Base-by-base conservation (phyloP, 1,140 invertebrate genomes). In the Magallana angulata region DNA sequence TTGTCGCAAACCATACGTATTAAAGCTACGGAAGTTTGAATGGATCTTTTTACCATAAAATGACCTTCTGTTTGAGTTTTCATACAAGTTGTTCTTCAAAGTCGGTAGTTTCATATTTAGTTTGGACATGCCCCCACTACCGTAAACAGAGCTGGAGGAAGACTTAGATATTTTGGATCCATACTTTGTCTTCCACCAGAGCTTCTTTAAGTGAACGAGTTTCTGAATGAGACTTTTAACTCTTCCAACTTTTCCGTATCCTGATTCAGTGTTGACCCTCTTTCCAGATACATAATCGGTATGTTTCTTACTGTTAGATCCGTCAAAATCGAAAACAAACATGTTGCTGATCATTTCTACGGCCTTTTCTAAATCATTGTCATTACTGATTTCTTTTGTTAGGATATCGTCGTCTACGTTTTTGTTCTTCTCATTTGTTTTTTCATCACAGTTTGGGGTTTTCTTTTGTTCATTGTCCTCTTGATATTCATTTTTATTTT, bases 291-390 rank as follows among this genome's bases (percentile, higher is more conserved):
- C 24, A 9, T 76, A 76, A 30, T 76, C 24, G 24, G 7, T 48
- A 30, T 76, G 30, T 76, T 76, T 12, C 24, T 9, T 12, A 76
- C 24, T 76, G 18, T 36, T 76, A 30, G 68, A 76, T 8, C 36
- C 24, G 24, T 76, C 68, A 24, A 36, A 11, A 24, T 30, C 68
- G 68, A 76, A 76, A 36, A 76, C 9, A 30, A 76, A 76, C 68
- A 76, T 76, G 18, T 76, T 24, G 9, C 68, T 76, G 68, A 76
- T 76, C 68, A 36, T 76, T 30, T 36, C 68, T 9, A 76, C 68
- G 8, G 68, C 68, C 24, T 76, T 76, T 30, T 76, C 68, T 30
- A 76, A 11, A 9, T 76, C 68, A 76, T 76, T 12, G 24, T 76
- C 68, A 76, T 76, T 36, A 36, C 24, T 76, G 12, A 76, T 76